phyloP scores from a whole-genome alignment of 64 coral and sea anemone genomes.

The Montipora cactus region DNA sequence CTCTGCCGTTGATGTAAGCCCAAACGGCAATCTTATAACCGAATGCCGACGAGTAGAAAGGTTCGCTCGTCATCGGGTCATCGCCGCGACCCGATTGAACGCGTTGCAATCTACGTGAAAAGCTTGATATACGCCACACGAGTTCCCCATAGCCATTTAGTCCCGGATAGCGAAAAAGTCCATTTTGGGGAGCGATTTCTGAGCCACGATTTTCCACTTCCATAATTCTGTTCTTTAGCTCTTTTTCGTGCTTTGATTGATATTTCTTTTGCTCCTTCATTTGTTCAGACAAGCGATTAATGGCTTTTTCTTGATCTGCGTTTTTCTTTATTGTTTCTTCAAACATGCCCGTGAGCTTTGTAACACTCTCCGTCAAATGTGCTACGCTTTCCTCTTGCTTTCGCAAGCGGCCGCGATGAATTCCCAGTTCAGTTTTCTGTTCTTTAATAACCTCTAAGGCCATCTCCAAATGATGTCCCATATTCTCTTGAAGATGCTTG shows the following conservation, averaged over 20 bases:
- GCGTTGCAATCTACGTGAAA: constrained; percentile 72
- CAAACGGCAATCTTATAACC: constrained; percentile 91
- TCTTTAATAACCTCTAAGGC: constrained; percentile 89
- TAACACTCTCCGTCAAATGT: constrained; percentile 75
- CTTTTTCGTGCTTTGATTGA: constrained; percentile 81
- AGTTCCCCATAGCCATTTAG: constrained; percentile 91
- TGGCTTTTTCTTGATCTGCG: constrained; percentile 72
- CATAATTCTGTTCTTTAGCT: constrained; percentile 54
- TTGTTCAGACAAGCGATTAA: constrained; percentile 76
- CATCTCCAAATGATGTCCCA: constrained; percentile 80
- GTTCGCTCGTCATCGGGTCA: constrained; percentile 94
- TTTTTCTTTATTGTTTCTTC: constrained; percentile 71
- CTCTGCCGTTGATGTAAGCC: constrained; percentile 95
- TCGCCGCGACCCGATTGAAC: constrained; percentile 85
- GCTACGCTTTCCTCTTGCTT: constrained; percentile 78
- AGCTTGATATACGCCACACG: constrained; percentile 83
- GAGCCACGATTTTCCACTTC: constrained; percentile 59
- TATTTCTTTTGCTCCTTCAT: constrained; percentile 88
- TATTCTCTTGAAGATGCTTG: constrained; percentile 73
- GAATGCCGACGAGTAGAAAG: constrained; percentile 91
- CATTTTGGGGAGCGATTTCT: constrained; percentile 51
- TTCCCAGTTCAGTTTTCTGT: constrained; percentile 80
- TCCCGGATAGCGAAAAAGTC: constrained; percentile 68
- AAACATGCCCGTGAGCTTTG: constrained; percentile 64
- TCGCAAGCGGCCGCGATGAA: constrained; percentile 65